Base-by-base conservation (phyloP, 2,888 invertebrate genomes). In the Dryocosmus kuriphilus region DNA sequence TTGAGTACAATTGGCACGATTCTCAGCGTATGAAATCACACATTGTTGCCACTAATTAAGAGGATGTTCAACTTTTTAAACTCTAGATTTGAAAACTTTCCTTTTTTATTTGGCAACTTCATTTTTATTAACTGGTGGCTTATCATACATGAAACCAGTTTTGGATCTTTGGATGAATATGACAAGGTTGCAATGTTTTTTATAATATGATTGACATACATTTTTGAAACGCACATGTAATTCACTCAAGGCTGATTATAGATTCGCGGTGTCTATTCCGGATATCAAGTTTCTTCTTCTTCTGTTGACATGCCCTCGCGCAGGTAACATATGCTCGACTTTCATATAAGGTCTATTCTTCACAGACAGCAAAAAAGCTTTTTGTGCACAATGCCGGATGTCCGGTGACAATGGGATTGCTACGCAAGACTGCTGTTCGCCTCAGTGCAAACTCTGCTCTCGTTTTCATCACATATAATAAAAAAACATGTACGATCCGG, bases 271-370 rank as follows among this genome's bases (percentile, higher is more conserved):
- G 16, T 71, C 30, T 30, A 51, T 71, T 71, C 71, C 71, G 71
- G 71, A 71, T 71, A 71, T 51, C 19, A 46, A 51, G 51, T 71
- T 71, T 71, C 71, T 71, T 71, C 71, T 51, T 71, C 30, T 67
- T 67, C 16, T 51, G 24, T 24, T 71, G 71, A 51, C 51, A 71
- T 71, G 46, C 67, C 67, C 67, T 71, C 71, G 71, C 30, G 57
- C 51, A 32, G 71, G n/a, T 71, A 71, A 71, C 71, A 71, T 81
- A 78, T 77, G 41, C 81, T 81, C 81, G 62, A 79, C 81, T 81
- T 81, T 80, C 81, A 81, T 77, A 80, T 78, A 80, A 79, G 78
- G 76, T 81, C 77, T 80, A 78, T 77, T 81, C 79, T 79, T 77
- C 63, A 77, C 65, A 74, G 76, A 77, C 80, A 81, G 76, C 81